Conservation (phyloP, 2,113 vertebrate genomes). For the Ageneiosus marmoratus region DNA sequence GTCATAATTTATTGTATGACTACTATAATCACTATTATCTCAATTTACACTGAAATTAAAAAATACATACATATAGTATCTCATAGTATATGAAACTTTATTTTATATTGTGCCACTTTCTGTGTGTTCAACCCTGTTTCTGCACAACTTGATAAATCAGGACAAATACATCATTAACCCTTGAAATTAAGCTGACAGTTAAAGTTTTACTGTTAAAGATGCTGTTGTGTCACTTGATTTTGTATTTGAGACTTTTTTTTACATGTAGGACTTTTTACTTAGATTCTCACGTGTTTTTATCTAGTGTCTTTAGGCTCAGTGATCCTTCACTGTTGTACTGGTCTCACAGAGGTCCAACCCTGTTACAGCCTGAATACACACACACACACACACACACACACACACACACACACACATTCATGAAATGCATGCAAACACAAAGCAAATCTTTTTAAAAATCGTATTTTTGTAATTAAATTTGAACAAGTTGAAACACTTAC, state of each 20-base stretch:
- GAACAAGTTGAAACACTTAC: constrained; percentile 62
- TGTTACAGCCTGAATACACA: constrained; percentile 65
- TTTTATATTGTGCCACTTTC: not conserved
- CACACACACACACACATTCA: constrained; percentile 35
- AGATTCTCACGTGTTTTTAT: not conserved
- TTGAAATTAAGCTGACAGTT: not conserved
- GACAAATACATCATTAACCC: not conserved
- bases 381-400: constrained; percentile 53
- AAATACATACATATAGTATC: no score
- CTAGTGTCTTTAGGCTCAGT: constrained; percentile 19
- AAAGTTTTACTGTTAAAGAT: not conserved
- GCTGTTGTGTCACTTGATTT: not conserved
- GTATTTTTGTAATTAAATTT: no score
- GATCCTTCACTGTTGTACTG: constrained; percentile 57
- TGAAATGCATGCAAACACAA: not conserved
- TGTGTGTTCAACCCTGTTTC: not conserved
- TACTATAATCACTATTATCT: no score
- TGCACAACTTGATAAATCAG: not conserved
- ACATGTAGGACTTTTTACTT: not conserved
- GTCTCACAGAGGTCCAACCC: constrained; percentile 69
- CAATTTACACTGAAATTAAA: no score
- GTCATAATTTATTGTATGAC: no score
- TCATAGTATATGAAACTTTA: not conserved
- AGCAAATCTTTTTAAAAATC: no score
- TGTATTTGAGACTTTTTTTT: not conserved